Base-by-base conservation (phyloP, 2,113 vertebrate species). In the Podarcis raffonei region DNA sequence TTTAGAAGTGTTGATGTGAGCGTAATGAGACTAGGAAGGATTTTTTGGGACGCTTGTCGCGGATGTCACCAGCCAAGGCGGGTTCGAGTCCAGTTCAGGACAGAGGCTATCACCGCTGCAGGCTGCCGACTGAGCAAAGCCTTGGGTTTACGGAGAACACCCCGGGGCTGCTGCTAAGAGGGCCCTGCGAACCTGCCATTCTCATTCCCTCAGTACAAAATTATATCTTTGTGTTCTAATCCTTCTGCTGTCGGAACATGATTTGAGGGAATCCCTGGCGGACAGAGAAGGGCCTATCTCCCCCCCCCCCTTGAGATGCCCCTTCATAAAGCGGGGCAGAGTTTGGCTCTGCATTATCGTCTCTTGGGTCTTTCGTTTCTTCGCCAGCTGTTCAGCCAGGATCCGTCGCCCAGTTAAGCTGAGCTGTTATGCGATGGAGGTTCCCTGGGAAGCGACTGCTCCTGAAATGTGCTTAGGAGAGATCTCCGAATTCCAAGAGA, bases 261-360 rank as follows among this genome's bases (percentile, higher is more conserved):
- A 35, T 35, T 22, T 81, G 79, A 81, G 30, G 66, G 25, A 30
- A 69, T n/a, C 35, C 62, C 13, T 53, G 27, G 27, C 8, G 15
- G 82, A 18, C 39, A 48, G 42, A 3, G 27, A 13, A 69, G 59
- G 23, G 15, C 71, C 30, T 27, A 9, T 18, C 11, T 3, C 22
- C 23, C 20, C 23, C 27, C 13, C 53, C 25, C 12, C 4, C 16
- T 13, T 42, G 37, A 35, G 23, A 65, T 11, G 72, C 2, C 32
- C 35, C 15, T 3, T 22, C 30, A 11, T 69, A 20, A 32, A 72
- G 32, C 9, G 4, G 12, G 1, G 6, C 8, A 5, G n/a, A 5
- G n/a, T 32, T 37, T 18, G 6, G 22, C 25, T 35, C 6, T 62
- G 25, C 12, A n/a, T 12, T n/a, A 7, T 3, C 0, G 2, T 5